phyloP scores from a whole-genome alignment of 1,140 invertebrate species.

The Zaprionus tsacasi region DNA sequence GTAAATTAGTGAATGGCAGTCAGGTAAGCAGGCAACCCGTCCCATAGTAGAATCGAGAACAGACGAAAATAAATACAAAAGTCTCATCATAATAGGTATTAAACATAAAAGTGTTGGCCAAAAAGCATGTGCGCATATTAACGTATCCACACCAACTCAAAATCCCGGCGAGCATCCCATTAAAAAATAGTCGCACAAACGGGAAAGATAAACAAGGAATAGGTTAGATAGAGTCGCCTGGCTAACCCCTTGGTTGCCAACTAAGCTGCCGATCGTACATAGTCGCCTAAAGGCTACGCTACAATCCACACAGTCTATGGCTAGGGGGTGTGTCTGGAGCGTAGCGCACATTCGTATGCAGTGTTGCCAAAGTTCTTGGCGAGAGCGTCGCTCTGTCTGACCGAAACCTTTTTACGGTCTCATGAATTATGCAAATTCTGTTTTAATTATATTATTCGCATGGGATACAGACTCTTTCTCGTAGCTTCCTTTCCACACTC shows the following conservation, averaged over 20 bases:
- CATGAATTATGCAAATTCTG: slow-evolving; percentile 78
- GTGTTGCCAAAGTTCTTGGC: slow-evolving; percentile 14
- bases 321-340: slow-evolving; percentile 2
- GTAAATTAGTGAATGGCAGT: slow-evolving; percentile 78
- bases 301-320: background rate
- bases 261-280: background rate
- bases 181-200: slow-evolving; percentile 27
- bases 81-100: slow-evolving; percentile 46
- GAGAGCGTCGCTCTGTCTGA: slow-evolving; percentile 77
- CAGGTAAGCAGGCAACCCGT: slow-evolving; percentile 41
- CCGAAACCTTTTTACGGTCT: slow-evolving; percentile 57
- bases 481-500: slow-evolving; percentile 58
- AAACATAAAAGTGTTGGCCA: slow-evolving; percentile 53
- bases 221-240: slow-evolving; percentile 26
- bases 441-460: slow-evolving; percentile 74
- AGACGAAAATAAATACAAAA: slow-evolving; percentile 40
- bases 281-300: slow-evolving; percentile 23
- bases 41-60: slow-evolving; percentile 64
- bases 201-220: slow-evolving; percentile 34
- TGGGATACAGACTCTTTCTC: slow-evolving; percentile 61
- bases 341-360: slow-evolving; percentile 2
- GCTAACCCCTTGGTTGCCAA: slow-evolving; percentile 6
- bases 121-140: slow-evolving; percentile 51
- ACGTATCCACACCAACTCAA: slow-evolving; percentile 49
- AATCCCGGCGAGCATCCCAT: slow-evolving; percentile 53